Conservation (phyloP, 2,797 vertebrate genomes). For the Gephyroberyx darwinii region DNA sequence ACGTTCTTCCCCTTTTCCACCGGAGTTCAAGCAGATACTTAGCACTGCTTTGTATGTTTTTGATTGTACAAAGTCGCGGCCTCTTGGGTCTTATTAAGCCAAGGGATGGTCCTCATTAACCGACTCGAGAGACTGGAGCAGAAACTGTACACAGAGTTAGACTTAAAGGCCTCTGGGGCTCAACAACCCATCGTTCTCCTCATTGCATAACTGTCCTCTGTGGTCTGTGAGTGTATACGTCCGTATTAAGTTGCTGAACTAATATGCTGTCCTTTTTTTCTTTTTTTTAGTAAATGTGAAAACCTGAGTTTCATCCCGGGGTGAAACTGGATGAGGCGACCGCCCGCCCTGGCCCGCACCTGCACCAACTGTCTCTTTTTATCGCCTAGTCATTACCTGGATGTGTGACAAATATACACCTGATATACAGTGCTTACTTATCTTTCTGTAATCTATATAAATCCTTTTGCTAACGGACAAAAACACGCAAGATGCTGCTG, state of each 20-base stretch:
- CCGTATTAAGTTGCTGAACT: constrained; percentile 62
- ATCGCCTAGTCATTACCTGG: constrained; percentile 74
- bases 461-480: constrained; percentile 60
- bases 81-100: constrained; percentile 66
- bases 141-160: constrained; percentile 35
- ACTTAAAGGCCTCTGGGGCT: constrained; percentile 49
- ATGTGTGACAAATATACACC: constrained; percentile 73
- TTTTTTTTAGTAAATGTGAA: constrained; percentile 83
- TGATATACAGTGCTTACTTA: constrained; percentile 66
- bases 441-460: constrained; percentile 68
- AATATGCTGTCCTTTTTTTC: constrained; percentile 67
- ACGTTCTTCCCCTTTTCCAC: constrained; percentile 11
- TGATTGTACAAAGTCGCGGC: constrained; percentile 29
- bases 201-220: constrained; percentile 63
- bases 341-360: constrained; percentile 67
- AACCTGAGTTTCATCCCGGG: constrained; percentile 79
- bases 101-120: constrained; percentile 60
- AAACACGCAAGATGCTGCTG: constrained; percentile 64
- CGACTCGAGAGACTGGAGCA: constrained; percentile 37
- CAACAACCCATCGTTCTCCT: constrained; percentile 46
- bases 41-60: constrained; percentile 21
- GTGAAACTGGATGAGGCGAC: constrained; percentile 70
- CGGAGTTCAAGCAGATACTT: constrained; percentile 17
- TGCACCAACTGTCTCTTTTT: constrained; percentile 67
- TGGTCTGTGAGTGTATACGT: constrained; percentile 61